Evolutionary conservation across 2,888 invertebrate species (phyloP).

Genomic region (Drosophila testacea): DNA sequence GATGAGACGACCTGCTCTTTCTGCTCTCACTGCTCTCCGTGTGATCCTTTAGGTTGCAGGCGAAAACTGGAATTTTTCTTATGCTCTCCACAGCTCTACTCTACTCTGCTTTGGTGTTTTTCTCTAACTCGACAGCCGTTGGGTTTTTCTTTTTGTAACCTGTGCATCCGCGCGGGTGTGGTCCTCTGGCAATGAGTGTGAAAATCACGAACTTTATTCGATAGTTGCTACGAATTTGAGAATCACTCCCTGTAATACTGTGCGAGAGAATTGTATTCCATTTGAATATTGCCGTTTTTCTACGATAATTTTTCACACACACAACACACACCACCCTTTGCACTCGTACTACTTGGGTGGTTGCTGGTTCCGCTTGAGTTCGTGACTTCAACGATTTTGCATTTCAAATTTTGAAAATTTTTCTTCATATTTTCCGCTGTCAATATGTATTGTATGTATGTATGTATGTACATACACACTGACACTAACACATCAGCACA

Average conservation of each 20-base stretch:
- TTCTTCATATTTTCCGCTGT: slow-evolving; percentile 33
- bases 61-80: slow-evolving; percentile 69
- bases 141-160: slow-evolving; percentile 73
- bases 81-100: slow-evolving; percentile 30
- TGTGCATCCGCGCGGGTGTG: slow-evolving; percentile 85
- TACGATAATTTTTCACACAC: slow-evolving; percentile 11
- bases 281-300: slow-evolving; percentile 24
- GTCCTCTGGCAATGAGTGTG: slow-evolving; percentile 73
- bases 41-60: slow-evolving; percentile 67
- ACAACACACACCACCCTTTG: slow-evolving; percentile 17
- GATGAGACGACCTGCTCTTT: slow-evolving; percentile 15
- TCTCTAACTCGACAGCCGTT: slow-evolving; percentile 44
- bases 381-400: slow-evolving; percentile 1
- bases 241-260: slow-evolving; percentile 13
- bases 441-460: background rate
- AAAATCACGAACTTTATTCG: slow-evolving; percentile 46
- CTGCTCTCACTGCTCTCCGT: slow-evolving; percentile 44
- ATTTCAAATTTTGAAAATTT: slow-evolving; percentile 18
- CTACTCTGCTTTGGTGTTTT: slow-evolving; percentile 42
- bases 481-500: slow-evolving; percentile 18
- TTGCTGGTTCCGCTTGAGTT: slow-evolving; percentile 33
- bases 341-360: slow-evolving; percentile 8
- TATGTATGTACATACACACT: slow-evolving; percentile 2
- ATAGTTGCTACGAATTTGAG: slow-evolving; percentile 6
- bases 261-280: slow-evolving; percentile 19